A percentile compares a stretch with the other conserved stretches of the same genome.
Conservation (phyloP, 1,140 invertebrate genomes). For the Nylanderia fulva region DNA sequence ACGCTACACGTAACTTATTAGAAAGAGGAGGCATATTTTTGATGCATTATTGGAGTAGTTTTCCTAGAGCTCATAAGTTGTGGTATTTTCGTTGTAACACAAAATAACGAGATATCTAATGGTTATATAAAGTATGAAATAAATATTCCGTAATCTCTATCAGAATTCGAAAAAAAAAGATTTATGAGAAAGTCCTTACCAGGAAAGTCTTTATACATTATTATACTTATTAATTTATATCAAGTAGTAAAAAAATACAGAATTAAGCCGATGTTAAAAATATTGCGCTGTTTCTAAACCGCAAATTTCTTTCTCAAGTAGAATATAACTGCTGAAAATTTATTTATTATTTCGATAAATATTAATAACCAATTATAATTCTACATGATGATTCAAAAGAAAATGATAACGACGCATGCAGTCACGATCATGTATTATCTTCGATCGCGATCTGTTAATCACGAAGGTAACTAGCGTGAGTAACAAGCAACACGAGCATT, state of each 20-base stretch:
- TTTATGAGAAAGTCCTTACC: neutral
- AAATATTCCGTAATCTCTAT: neutral
- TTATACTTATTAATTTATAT: neutral
- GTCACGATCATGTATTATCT: neutral
- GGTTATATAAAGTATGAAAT: constrained; percentile 8
- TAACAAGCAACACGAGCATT: neutral
- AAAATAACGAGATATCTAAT: neutral
- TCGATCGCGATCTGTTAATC: neutral
- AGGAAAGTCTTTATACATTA: neutral
- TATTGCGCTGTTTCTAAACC: neutral
- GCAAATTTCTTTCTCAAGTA: neutral
- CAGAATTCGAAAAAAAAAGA: neutral
- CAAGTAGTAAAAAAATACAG: neutral
- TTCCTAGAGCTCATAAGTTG: neutral
- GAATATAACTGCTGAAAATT: neutral
- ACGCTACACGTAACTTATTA: constrained; percentile 12
- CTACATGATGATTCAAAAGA: neutral
- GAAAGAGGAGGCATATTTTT: neutral
- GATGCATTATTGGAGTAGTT: constrained; percentile 9
- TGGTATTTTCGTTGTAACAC: neutral
- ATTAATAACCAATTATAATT: neutral
- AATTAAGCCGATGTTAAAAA: neutral
- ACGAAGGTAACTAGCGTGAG: neutral
- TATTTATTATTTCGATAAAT: neutral
- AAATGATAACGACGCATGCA: neutral